These are phyloP conservation scores for Synergus gifuensis DNA, from an alignment of 2,888 invertebrate species.

Conservation along the genomic window DNA sequence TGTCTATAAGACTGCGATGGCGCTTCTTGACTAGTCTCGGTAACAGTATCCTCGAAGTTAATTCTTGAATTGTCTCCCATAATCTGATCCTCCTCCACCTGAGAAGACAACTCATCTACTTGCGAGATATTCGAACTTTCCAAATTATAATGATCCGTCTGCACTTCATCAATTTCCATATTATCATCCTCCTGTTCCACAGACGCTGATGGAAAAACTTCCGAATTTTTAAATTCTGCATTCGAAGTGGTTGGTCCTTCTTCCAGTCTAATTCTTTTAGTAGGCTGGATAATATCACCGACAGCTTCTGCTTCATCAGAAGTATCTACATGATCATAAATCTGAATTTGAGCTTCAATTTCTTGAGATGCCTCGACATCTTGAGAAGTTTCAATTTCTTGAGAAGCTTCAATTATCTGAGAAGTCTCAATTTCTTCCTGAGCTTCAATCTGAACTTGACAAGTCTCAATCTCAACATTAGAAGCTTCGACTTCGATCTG, in stretches of 20 bases:
- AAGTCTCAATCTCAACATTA: slow-evolving; percentile 2
- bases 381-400: slow-evolving; percentile 32
- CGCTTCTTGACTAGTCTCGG: slow-evolving; percentile 67
- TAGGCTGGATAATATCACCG: slow-evolving; percentile 9
- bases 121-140: slow-evolving; percentile 42
- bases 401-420: slow-evolving; percentile 4
- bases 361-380: slow-evolving; percentile 44
- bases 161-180: slow-evolving; percentile 60
- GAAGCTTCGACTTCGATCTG: slow-evolving; percentile 31
- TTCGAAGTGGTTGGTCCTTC: slow-evolving; percentile 57
- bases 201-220: slow-evolving; percentile 8
- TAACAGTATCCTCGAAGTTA: slow-evolving; percentile 58
- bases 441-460: slow-evolving; percentile 48
- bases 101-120: slow-evolving; percentile 60
- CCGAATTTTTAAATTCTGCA: slow-evolving; percentile 41
- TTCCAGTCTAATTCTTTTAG: slow-evolving; percentile 33
- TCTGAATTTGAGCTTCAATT: slow-evolving; percentile 32
- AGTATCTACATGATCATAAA: slow-evolving; percentile 2
- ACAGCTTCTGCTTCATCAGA: slow-evolving; percentile 43
- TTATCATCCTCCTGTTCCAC: slow-evolving; percentile 47
- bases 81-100: slow-evolving; percentile 56
- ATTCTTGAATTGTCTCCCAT: slow-evolving; percentile 55
- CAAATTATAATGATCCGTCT: slow-evolving; percentile 54
- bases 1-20: slow-evolving; percentile 74
- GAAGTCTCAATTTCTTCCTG: neutral